Conservation (phyloP, 2,113 vertebrate species). For the Anolis carolinensis region DNA sequence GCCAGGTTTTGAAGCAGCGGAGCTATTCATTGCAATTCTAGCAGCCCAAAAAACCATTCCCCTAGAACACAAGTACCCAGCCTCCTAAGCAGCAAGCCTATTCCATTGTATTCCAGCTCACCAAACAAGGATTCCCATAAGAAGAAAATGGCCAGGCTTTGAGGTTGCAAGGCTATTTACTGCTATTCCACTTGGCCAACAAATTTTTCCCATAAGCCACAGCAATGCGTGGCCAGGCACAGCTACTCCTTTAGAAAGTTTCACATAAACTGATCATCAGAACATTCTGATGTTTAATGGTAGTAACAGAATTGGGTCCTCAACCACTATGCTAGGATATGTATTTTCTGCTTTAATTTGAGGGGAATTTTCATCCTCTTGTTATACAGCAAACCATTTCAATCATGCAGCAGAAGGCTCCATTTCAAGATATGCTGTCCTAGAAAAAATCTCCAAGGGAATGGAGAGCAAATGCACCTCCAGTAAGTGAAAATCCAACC, state of each 20-base stretch:
- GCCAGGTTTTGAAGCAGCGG: too few species aligned
- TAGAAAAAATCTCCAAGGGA: not conserved
- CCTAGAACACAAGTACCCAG: too few species aligned
- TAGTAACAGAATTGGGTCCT: not conserved
- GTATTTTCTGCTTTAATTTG: not conserved
- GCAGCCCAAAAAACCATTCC: too few species aligned
- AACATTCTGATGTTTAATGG: not conserved
- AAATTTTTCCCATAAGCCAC: too few species aligned
- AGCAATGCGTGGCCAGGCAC: too few species aligned
- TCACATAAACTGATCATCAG: not conserved
- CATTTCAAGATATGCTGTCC: not conserved
- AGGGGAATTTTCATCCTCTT: not conserved
- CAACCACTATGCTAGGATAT: not conserved
- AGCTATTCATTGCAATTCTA: too few species aligned
- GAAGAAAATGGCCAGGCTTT: too few species aligned
- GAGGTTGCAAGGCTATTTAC: too few species aligned
- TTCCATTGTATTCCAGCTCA: too few species aligned
- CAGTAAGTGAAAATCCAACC: conserved; percentile 9
- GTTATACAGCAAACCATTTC: not conserved
- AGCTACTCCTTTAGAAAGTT: not conserved
- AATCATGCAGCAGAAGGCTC: not conserved
- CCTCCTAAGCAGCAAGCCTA: too few species aligned
- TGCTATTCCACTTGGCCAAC: too few species aligned
- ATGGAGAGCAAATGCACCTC: not conserved
- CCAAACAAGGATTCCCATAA: too few species aligned